Evolutionary conservation across 2,113 vertebrate species (phyloP), one percentile per base, ranked within the genome.

Genomic region (Callocephalon fimbriatum): DNA sequence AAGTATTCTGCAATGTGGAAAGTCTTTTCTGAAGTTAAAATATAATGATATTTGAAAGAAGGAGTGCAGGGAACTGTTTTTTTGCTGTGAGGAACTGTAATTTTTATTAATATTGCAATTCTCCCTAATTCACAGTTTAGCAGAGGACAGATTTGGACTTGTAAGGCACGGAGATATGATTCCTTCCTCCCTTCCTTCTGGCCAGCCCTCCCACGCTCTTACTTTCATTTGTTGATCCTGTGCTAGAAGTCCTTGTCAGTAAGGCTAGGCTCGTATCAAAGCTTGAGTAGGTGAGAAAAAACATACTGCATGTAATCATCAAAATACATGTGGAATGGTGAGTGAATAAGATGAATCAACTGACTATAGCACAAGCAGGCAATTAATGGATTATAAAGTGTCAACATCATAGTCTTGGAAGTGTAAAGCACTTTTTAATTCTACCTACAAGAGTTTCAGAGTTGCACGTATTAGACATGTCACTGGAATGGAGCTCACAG

Each of bases 391-490:
- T 93, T 75, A 48, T 66, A 50, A 65, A 63, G 21, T 83, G 63
- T 56, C 68, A 73, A 22, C 38, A 10, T 18, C 15, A 1, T 68
- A 78, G 26, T 38, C 14, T 83, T 78, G 67, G 62, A 40, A 73
- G 26, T 53, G 15, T 70, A 68, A 59, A 79, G 37, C 6, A 37
- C 20, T 93, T 93, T 73, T 32, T 74, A 40, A 45, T 95, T 96
- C 67, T 65, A 92, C 71, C 73, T 67, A 42, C 51, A 50, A 79
- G 50, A 74, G 50, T 82, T 92, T 94, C 90, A 95, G 54, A 83
- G 56, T 93, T 97, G 68, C 71, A 77, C 71, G 88, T 82, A 48
- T 53, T 50, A 85, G 59, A 40, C 7, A 10, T 54, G 40, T 77
- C 87, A 75, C 47, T 72, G 35, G 7, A 90, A 82, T 59, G 42